Conservation (phyloP, 1,140 invertebrate genomes). For the Drosophila asahinai region DNA sequence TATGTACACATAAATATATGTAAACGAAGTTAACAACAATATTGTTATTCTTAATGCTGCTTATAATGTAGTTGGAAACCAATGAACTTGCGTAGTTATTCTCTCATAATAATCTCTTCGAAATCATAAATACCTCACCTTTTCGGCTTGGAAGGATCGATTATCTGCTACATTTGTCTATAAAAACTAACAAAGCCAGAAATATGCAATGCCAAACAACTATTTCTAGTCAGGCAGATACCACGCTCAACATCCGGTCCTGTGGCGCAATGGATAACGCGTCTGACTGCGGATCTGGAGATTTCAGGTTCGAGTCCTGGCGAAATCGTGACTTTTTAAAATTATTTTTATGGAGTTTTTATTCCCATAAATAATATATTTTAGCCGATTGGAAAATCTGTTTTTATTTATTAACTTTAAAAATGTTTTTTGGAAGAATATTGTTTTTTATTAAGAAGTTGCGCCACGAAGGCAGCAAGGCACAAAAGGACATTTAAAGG, state of each 20-base stretch:
- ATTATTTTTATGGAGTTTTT: background rate
- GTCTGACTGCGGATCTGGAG: slow-evolving; percentile 90
- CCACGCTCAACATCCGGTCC: slow-evolving; percentile 78
- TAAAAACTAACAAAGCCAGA: background rate
- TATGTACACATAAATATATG: too few species aligned
- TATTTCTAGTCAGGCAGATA: background rate
- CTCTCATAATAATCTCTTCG: too few species aligned
- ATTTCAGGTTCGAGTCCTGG: slow-evolving; percentile 91
- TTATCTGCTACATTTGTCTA: background rate
- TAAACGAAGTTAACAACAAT: too few species aligned
- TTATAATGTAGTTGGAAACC: background rate
- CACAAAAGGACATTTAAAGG: too few species aligned
- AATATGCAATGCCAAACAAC: background rate
- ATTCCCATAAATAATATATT: background rate
- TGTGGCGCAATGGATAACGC: slow-evolving; percentile 91
- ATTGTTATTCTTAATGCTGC: background rate
- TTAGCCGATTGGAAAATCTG: too few species aligned
- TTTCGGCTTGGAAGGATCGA: too few species aligned
- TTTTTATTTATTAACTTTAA: too few species aligned
- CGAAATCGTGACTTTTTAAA: slow-evolving; percentile 86
- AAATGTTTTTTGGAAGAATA: too few species aligned
- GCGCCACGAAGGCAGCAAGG: background rate
- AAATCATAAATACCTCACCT: background rate
- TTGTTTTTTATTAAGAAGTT: too few species aligned
- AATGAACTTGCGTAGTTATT: slow-evolving; percentile 5